These are phyloP conservation scores for Volucella inanis DNA, from an alignment of 2,888 invertebrate genomes.

Conservation along the genomic window DNA sequence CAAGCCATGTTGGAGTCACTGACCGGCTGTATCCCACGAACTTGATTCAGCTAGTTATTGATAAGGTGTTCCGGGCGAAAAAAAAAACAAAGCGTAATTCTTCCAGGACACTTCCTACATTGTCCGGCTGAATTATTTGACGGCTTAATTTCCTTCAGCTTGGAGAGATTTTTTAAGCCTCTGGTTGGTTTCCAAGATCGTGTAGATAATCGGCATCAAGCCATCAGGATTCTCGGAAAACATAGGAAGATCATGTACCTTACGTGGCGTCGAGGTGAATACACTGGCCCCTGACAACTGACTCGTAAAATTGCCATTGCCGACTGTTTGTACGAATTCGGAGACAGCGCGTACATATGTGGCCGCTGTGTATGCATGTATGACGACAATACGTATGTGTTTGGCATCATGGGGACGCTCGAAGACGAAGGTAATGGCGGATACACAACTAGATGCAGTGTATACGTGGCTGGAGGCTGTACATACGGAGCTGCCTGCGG, in stretches of 20 bases:
- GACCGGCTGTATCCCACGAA: conserved; percentile 50
- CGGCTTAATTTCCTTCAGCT: conserved; percentile 48
- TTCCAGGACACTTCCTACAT: conserved; percentile 34
- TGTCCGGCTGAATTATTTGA: conserved; percentile 46
- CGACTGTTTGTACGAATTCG: conserved; percentile 14
- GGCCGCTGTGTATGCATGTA: conserved; percentile 1
- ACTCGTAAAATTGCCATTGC: background rate
- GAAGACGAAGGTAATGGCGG: conserved; percentile 1
- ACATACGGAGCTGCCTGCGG: too few relatives aligned
- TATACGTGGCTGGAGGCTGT: too few relatives aligned
- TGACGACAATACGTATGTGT: conserved; percentile 17
- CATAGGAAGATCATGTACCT: conserved; percentile 56
- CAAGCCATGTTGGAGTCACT: conserved; percentile 45
- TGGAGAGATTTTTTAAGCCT: conserved; percentile 53
- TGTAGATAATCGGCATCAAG: conserved; percentile 38
- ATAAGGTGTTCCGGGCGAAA: conserved; percentile 67
- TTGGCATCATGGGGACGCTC: conserved; percentile 4
- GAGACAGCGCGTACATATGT: too few relatives aligned
- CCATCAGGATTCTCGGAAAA: conserved; percentile 58
- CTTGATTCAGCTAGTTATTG: conserved; percentile 55
- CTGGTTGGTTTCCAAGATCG: conserved; percentile 62
- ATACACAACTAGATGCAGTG: too few relatives aligned
- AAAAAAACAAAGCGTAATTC: conserved; percentile 55
- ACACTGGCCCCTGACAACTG: conserved; percentile 6
- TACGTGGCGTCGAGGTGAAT: conserved; percentile 15